These are phyloP conservation scores for Drosophila dives DNA, from an alignment of 2,888 invertebrate species.

Conservation along the genomic window DNA sequence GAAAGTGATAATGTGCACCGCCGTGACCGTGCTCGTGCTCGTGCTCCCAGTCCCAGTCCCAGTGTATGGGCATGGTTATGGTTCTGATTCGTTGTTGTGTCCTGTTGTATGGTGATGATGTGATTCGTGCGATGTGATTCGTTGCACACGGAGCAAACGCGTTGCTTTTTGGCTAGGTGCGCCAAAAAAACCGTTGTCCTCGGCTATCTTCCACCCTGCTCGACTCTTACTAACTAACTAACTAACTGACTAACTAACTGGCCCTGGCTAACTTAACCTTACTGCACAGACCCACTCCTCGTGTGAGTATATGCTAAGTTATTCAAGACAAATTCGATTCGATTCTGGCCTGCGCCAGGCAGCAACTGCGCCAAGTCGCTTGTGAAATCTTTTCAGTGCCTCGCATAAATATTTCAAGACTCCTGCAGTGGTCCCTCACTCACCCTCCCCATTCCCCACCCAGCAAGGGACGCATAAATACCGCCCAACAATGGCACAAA, in stretches of 20 bases:
- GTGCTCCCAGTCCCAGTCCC: slow-evolving; percentile 80
- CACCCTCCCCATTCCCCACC: not conserved
- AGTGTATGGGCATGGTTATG: slow-evolving; percentile 72
- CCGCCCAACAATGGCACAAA: slow-evolving; percentile 19
- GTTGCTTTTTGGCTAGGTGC: slow-evolving; percentile 75
- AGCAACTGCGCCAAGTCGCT: slow-evolving; percentile 52
- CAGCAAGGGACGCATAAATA: slow-evolving; percentile 31
- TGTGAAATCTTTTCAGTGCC: slow-evolving; percentile 44
- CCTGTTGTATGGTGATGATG: slow-evolving; percentile 2
- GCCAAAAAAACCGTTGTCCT: slow-evolving; percentile 83
- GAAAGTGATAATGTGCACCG: slow-evolving; percentile 69
- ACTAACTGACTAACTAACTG: slow-evolving; percentile 14
- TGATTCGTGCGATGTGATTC: slow-evolving; percentile 49
- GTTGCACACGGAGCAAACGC: slow-evolving; percentile 79
- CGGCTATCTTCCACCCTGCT: slow-evolving; percentile 66
- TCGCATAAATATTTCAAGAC: slow-evolving; percentile 42
- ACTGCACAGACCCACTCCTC: slow-evolving; percentile 22
- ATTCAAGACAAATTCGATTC: slow-evolving; percentile 26
- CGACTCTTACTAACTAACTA: slow-evolving; percentile 76
- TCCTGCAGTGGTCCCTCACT: not conserved
- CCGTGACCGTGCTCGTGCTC: slow-evolving; percentile 73
- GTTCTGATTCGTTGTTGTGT: slow-evolving; percentile 4
- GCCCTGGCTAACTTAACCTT: slow-evolving; percentile 14
- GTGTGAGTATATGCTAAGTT: slow-evolving; percentile 28
- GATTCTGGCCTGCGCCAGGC: slow-evolving; percentile 38